Evolutionary conservation across 2,888 invertebrate genomes (phyloP).

Genomic region (Melitaea athalia): DNA sequence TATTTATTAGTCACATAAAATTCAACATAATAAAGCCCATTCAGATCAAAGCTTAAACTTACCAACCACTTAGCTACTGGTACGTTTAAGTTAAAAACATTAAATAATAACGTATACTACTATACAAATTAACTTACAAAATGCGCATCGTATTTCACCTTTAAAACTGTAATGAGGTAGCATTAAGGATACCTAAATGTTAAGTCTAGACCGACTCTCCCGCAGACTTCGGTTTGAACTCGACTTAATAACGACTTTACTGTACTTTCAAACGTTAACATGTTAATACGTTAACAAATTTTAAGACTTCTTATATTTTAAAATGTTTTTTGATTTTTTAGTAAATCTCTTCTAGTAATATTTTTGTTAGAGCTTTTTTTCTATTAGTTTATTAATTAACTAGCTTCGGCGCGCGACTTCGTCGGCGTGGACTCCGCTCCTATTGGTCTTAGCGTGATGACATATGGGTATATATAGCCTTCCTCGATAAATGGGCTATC

Average conservation of each 20-base stretch:
- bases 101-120: background rate
- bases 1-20: too few species aligned
- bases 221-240: constrained; percentile 20
- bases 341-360: too few species aligned
- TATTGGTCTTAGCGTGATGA: too few species aligned
- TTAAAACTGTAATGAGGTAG: constrained; percentile 19
- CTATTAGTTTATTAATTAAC: too few species aligned
- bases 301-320: background rate
- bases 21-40: too few species aligned
- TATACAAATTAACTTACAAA: constrained; percentile 5
- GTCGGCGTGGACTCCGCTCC: too few species aligned
- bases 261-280: constrained; percentile 1
- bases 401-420: too few species aligned
- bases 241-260: constrained; percentile 5
- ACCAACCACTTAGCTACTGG: background rate
- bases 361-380: too few species aligned
- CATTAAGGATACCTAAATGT: constrained; percentile 32
- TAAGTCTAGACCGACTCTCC: constrained; percentile 19
- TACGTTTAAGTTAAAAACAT: background rate
- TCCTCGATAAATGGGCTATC: too few species aligned
- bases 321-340: background rate
- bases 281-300: background rate
- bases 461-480: too few species aligned
- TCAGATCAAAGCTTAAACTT: too few species aligned
- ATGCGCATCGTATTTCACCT: constrained; percentile 1